Base-by-base conservation (phyloP, 2,888 invertebrate genomes). In the Tiphia femorata region DNA sequence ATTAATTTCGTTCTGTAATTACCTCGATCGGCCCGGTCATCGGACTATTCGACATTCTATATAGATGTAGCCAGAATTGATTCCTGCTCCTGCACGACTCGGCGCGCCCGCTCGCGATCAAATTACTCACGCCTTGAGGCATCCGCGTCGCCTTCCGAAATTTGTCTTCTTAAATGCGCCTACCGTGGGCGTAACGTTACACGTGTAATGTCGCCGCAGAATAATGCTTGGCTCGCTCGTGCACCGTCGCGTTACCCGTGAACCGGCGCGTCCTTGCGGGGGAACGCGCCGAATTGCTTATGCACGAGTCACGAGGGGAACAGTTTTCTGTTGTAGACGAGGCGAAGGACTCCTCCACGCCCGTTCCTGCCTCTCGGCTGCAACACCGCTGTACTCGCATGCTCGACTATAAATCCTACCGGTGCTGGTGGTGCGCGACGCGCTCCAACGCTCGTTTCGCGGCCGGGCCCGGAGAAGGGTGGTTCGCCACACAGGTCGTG, bases 401-500 rank as follows among this genome's bases (percentile, higher is more conserved):
- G n/a, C 5, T 14, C 12, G 14, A 33, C 33, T 14, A 33, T 33
- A 33, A 33, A 33, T 33, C 33, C 33, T 33, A 14, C 33, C 33
- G 12, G 12, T 14, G 42, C 16, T 17, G 17, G 16, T 19, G 16
- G 37, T 29, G 33, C 33, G 4, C 33, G 33, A n/a, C 33, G 33
- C 33, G 6, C 33, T n/a, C 33, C 8, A 3, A 12, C 12, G 33
- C 14, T 12, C 19, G 17, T 19, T 10, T 35, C 35, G 27, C 25
- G 47, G 19, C 44, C 43, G 30, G 27, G 56, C n/a, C n/a, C n/a
- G n/a, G n/a, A n/a, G n/a, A n/a, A n/a, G n/a, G 52, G 41, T 41
- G 59, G 52, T 61, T 64, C 54, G 69, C 74, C 72, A 70, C 69
- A 73, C 73, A 73, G 63, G 66, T 71, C 62, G 71, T 59, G 64